Percentiles rank a stretch among this genome's conserved stretches.
phyloP scores from a whole-genome alignment of 2,113 vertebrate species.

The Equus quagga region DNA sequence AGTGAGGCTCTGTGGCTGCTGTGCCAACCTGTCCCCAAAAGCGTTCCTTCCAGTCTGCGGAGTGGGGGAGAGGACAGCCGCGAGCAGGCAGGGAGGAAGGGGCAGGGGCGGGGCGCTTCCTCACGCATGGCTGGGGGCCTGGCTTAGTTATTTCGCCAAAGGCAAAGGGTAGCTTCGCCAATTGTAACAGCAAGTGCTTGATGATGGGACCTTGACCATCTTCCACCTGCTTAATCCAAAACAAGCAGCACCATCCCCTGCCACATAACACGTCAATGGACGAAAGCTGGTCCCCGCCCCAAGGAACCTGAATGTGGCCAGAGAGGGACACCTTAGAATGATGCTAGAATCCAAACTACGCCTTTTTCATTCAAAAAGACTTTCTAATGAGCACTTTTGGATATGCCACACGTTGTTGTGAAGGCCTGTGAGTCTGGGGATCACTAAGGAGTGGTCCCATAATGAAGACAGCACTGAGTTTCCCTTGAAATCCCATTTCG shows the following conservation, averaged over 20 bases:
- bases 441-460: background rate
- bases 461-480: background rate
- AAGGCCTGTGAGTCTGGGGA: background rate
- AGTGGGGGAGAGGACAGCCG: too few relatives aligned
- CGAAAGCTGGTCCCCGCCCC: background rate
- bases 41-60: background rate
- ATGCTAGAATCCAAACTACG: background rate
- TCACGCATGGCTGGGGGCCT: background rate
- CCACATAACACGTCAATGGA: accelerated
- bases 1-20: background rate
- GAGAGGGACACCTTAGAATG: background rate
- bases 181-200: background rate
- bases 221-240: background rate
- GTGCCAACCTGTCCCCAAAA: background rate
- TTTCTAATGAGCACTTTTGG: background rate
- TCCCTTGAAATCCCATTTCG: background rate
- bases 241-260: background rate
- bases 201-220: background rate
- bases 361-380: background rate
- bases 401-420: background rate
- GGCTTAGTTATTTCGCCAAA: background rate
- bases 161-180: background rate
- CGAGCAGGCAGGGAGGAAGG: background rate
- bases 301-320: background rate
- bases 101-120: background rate